Evolutionary conservation across 2,113 vertebrate species (phyloP).

Genomic region (Maccullochella peelii): DNA sequence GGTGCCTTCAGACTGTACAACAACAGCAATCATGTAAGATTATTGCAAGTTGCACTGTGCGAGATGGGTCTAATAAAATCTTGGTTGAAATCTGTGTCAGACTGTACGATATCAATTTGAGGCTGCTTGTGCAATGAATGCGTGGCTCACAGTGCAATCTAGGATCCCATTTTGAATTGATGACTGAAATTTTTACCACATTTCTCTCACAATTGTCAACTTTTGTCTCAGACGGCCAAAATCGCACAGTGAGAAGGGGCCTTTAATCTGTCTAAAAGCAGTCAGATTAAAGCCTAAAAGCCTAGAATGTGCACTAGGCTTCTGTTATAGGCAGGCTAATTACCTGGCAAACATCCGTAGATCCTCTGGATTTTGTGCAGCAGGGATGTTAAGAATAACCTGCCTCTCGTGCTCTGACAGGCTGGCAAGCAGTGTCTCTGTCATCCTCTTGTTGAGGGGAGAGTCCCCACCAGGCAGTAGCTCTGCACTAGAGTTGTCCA

Average conservation of each 20-base stretch:
- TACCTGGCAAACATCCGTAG: constrained; percentile 98
- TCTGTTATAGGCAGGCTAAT: neutral
- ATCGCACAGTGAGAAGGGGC: neutral
- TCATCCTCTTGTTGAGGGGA: constrained; percentile 94
- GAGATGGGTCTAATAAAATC: neutral
- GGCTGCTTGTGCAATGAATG: no score
- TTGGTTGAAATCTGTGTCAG: neutral
- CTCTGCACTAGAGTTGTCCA: constrained; percentile 99
- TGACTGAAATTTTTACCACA: neutral
- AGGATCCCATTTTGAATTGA: neutral
- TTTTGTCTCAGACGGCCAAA: neutral
- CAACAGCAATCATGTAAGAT: neutral
- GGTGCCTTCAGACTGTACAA: neutral
- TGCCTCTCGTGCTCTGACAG: constrained; percentile 93
- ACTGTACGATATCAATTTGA: no score
- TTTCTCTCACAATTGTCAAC: neutral
- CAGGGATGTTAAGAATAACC: constrained; percentile 92
- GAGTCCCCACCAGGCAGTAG: constrained; percentile 94
- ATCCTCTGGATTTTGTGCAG: constrained; percentile 95
- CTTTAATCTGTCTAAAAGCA: neutral
- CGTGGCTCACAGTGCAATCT: neutral
- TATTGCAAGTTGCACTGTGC: neutral
- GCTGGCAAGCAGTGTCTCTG: constrained; percentile 94
- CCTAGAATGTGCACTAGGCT: neutral
- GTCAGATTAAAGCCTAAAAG: no score